These are phyloP conservation scores for Tupiocoris notatus DNA, from an alignment of 2,888 invertebrate genomes.

Conservation along the genomic window DNA sequence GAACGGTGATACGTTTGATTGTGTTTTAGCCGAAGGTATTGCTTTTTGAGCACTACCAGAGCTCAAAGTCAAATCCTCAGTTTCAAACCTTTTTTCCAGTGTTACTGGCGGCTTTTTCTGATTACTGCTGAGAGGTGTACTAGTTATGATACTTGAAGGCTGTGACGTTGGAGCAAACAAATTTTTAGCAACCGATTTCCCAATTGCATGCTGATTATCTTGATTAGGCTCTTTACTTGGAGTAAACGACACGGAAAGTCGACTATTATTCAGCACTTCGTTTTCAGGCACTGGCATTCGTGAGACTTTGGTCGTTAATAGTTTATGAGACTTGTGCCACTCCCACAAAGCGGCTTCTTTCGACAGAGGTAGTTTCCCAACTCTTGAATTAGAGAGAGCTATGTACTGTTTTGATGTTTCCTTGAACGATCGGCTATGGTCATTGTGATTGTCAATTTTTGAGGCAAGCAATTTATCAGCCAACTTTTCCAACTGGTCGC, in stretches of 20 bases:
- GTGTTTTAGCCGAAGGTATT: background rate
- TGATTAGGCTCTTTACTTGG: constrained; percentile 2
- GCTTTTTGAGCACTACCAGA: background rate
- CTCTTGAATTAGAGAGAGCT: constrained; percentile 33
- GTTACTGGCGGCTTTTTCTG: background rate
- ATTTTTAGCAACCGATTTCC: background rate
- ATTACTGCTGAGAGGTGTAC: background rate
- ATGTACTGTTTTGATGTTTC: constrained; percentile 42
- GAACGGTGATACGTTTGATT: background rate
- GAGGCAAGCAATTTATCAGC: constrained; percentile 50
- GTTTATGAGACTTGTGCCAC: constrained; percentile 45
- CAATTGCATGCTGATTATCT: background rate
- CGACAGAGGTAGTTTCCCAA: constrained; percentile 12
- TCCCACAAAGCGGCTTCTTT: constrained; percentile 39
- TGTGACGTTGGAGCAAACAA: background rate
- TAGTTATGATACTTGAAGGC: background rate
- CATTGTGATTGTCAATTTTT: constrained; percentile 40
- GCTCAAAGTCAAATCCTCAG: background rate
- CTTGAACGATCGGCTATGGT: constrained; percentile 23
- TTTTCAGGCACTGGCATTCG: constrained; percentile 22
- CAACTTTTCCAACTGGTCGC: constrained; percentile 50
- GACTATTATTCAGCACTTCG: constrained; percentile 1
- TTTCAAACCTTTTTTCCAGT: background rate
- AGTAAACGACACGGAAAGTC: background rate
- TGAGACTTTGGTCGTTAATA: constrained; percentile 38